phyloP scores from a whole-genome alignment of 2,113 vertebrate species.

The Gallinago media region DNA sequence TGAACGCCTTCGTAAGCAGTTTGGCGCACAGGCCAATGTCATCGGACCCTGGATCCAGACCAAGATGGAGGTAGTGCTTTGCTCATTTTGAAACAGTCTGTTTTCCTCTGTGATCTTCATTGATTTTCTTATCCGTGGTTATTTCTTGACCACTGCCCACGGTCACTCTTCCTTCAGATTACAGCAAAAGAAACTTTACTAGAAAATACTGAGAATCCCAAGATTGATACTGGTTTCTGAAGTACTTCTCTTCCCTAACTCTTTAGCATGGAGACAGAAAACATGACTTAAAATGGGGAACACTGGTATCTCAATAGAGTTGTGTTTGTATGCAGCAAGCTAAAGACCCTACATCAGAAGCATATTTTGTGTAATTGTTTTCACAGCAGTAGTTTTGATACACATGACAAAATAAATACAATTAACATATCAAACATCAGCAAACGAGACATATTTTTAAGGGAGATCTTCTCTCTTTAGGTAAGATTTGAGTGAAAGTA shows the following conservation, averaged over 20 bases:
- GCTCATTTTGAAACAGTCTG: background rate
- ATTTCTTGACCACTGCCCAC: background rate
- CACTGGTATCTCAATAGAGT: background rate
- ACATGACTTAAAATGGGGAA: background rate
- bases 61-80: slow-evolving; percentile 92
- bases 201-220: background rate
- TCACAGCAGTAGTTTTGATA: background rate
- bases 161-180: background rate
- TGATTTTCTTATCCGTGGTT: background rate
- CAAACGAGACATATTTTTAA: background rate
- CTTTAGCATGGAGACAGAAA: background rate
- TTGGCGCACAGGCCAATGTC: slow-evolving; percentile 95
- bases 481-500: background rate
- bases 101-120: background rate
- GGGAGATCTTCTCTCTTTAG: background rate
- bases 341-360: background rate
- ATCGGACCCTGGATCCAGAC: slow-evolving; percentile 99
- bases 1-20: slow-evolving; percentile 93
- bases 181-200: background rate
- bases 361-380: background rate
- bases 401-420: background rate
- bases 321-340: background rate
- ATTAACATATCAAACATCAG: background rate
- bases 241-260: background rate
- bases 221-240: background rate